Percentiles rank a stretch among this genome's conserved stretches.
phyloP scores from a whole-genome alignment of 2,888 invertebrate genomes.

The Ligdia adustata region DNA sequence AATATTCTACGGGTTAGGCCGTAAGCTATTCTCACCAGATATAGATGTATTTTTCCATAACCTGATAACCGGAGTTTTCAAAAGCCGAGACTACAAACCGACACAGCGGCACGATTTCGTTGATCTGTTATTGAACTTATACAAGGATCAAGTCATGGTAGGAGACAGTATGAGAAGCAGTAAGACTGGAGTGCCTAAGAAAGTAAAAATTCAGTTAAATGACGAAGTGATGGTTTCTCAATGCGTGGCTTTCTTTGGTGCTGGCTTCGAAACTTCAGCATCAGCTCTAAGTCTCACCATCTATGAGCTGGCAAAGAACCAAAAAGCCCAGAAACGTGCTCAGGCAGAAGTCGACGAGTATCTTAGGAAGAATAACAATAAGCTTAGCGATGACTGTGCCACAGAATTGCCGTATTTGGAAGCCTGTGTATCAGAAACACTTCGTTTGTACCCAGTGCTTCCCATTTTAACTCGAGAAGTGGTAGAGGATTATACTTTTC shows the following conservation, averaged over 20 bases:
- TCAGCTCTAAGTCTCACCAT: slow-evolving; percentile 2
- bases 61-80: neutral
- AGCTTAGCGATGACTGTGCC: slow-evolving; percentile 44
- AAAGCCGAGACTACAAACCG: slow-evolving; percentile 3
- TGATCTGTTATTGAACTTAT: neutral
- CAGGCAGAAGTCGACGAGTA: slow-evolving; percentile 47
- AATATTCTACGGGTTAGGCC: slow-evolving; percentile 6
- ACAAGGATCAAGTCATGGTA: neutral
- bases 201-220: neutral
- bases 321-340: slow-evolving; percentile 6
- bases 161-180: neutral
- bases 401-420: slow-evolving; percentile 46
- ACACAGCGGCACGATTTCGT: slow-evolving; percentile 6
- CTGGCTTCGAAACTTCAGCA: slow-evolving; percentile 20
- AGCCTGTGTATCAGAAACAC: slow-evolving; percentile 46
- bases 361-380: slow-evolving; percentile 32
- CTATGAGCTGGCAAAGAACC: slow-evolving; percentile 17
- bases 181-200: neutral
- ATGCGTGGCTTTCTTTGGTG: slow-evolving; percentile 11
- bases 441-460: slow-evolving; percentile 47
- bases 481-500: slow-evolving; percentile 44
- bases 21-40: neutral
- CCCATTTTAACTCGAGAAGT: slow-evolving; percentile 43
- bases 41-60: slow-evolving; percentile 5
- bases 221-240: slow-evolving; percentile 4